A percentile compares a stretch with the other conserved stretches of the same genome.
Evolutionary conservation across 2,113 vertebrate genomes (phyloP).

Genomic region (Chaetodon auriga): DNA sequence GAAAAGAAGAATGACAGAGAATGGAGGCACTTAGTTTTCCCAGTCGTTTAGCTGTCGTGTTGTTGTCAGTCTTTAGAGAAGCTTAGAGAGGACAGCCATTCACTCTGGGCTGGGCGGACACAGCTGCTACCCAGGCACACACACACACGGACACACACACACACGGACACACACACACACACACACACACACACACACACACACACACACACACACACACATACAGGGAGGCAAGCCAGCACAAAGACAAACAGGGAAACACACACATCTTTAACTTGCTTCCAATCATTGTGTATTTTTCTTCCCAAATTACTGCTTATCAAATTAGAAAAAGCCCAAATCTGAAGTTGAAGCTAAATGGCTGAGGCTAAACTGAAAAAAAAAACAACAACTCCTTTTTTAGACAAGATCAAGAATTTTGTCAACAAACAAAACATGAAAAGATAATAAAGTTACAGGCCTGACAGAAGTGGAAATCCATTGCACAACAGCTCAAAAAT

Average conservation of each 20-base stretch:
- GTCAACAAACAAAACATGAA: background rate
- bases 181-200: background rate
- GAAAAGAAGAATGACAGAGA: constrained; percentile 72
- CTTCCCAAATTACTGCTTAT: background rate
- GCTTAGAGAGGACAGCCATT: constrained; percentile 68
- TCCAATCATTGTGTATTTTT: background rate
- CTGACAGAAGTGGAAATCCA: background rate
- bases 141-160: constrained; percentile 6
- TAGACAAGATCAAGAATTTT: background rate
- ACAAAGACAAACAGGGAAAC: background rate
- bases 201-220: background rate
- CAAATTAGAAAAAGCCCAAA: background rate
- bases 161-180: constrained; percentile 6
- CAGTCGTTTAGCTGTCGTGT: constrained; percentile 74
- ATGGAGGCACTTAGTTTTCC: constrained; percentile 75
- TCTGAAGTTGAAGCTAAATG: background rate
- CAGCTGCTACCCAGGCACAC: constrained; percentile 64
- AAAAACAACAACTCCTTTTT: background rate
- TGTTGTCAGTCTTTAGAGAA: constrained; percentile 73
- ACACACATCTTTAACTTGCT: background rate
- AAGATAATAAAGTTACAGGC: background rate
- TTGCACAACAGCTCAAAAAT: background rate
- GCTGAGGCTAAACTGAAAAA: background rate
- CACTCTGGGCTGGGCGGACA: constrained; percentile 49
- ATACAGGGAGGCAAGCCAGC: background rate